These are phyloP conservation scores for Sternarchorhynchus goeldii DNA, from an alignment of 2,797 vertebrate genomes.

Conservation along the genomic window DNA sequence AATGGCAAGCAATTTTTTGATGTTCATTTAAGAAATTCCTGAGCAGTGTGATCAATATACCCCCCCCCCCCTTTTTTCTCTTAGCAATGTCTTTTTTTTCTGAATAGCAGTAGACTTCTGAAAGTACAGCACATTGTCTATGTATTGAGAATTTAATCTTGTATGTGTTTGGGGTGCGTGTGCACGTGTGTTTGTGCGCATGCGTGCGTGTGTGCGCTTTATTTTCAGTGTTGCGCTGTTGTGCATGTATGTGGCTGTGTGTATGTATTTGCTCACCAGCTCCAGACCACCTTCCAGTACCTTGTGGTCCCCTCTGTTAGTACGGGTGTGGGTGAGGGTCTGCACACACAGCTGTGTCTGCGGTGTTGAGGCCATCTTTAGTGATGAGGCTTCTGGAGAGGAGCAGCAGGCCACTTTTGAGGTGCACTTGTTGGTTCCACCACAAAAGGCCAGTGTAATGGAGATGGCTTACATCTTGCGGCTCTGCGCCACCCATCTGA, in stretches of 20 bases:
- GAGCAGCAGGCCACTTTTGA: conserved; percentile 23
- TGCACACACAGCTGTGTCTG: not conserved
- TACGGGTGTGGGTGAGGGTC: not conserved
- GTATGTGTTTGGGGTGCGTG: conserved; percentile 32
- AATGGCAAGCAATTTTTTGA: not conserved
- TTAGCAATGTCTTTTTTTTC: conserved; percentile 38
- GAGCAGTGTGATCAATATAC: conserved; percentile 5
- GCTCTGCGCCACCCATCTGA: not conserved
- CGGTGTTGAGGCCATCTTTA: too few relatives aligned
- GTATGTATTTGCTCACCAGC: conserved; percentile 38
- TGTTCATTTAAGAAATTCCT: conserved; percentile 9
- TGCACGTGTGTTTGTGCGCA: conserved; percentile 49
- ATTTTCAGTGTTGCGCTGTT: conserved; percentile 50
- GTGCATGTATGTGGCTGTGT: conserved; percentile 31
- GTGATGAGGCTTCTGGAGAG: not conserved
- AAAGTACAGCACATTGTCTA: conserved; percentile 20
- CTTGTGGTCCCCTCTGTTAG: conserved; percentile 35
- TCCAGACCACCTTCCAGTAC: conserved; percentile 39
- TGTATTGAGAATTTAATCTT: conserved; percentile 53
- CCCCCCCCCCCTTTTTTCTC: not conserved
- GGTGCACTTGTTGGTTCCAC: conserved; percentile 21
- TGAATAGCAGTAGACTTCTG: conserved; percentile 11
- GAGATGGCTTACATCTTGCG: not conserved
- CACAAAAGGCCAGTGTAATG: not conserved
- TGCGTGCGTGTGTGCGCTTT: conserved; percentile 48